Evolutionary conservation across 1,140 invertebrate species (phyloP), one percentile per base, ranked within the genome.

Genomic region (Solenopsis invicta): DNA sequence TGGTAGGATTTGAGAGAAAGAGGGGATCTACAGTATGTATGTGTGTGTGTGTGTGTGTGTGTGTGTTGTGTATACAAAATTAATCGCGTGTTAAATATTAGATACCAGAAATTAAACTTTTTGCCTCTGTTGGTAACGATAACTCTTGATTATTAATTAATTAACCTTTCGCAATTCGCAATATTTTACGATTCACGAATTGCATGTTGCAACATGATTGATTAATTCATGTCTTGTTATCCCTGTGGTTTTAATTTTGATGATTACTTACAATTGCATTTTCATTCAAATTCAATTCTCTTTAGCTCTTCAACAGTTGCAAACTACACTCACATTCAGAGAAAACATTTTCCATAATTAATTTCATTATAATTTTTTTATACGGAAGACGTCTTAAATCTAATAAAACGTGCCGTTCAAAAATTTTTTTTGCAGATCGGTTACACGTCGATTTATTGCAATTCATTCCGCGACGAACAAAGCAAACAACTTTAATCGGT

Each of bases 51-150:
- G n/a, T n/a, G n/a, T n/a, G n/a, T n/a, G n/a, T n/a, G n/a, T n/a
- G n/a, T n/a, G n/a, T n/a, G n/a, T n/a, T n/a, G n/a, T n/a, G 52
- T 54, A 5, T 18, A 41, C n/a, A 34, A 45, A 76, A 89, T 77
- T 85, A 77, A 85, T 45, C 56, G 45, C 8, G n/a, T 48, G n/a
- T 59, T 48, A 24, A 34, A 29, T 62, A 81, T 61, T 54, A 12
- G 6, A 10, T 18, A 4, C 21, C 0, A 29, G 29, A 29, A 29
- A 29, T 41, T 4, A 37, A 81, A 52, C 24, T 24, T 41, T 76
- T 59, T 71, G 59, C 54, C 12, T 71, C 34, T 16, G 18, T 18
- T 12, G 2, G 9, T 4, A 6, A 1, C 12, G 54, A 69, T 48
- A 82, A 69, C 69, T 4, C 52, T 54, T 56, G 24, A 72, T 88